phyloP scores from a whole-genome alignment of 2,113 vertebrate species.

The Nothocercus julius region DNA sequence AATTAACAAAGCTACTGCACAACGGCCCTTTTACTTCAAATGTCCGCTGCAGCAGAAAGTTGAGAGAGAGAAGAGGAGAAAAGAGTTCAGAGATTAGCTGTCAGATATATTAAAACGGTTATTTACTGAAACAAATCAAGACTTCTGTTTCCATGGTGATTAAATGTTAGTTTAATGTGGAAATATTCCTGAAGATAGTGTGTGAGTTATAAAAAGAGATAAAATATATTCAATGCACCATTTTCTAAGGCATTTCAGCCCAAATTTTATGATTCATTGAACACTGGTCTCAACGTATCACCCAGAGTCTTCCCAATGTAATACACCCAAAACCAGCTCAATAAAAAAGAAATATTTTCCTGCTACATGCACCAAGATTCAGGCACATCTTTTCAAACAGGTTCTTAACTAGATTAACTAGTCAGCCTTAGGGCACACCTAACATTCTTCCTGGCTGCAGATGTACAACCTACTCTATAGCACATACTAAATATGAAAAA shows the following conservation, averaged over 20 bases:
- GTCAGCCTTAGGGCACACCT: conserved; percentile 8
- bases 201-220: conserved; percentile 43
- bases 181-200: not conserved
- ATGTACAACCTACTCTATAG: not conserved
- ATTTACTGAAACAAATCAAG: conserved; percentile 43
- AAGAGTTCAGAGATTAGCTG: not conserved
- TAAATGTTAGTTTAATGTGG: conserved; percentile 48
- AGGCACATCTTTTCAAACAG: not conserved
- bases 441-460: not conserved
- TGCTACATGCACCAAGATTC: not conserved
- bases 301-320: not conserved
- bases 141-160: conserved; percentile 21
- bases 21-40: not conserved
- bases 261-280: conserved; percentile 47
- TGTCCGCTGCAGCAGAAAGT: not conserved
- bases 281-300: conserved; percentile 7
- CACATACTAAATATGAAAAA: conserved; percentile 12
- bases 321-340: conserved; percentile 4
- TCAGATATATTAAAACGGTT: conserved; percentile 21
- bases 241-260: conserved; percentile 37
- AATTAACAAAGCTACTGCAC: not conserved
- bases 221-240: conserved; percentile 35
- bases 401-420: conserved; percentile 57
- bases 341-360: conserved; percentile 43
- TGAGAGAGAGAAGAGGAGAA: not conserved